Conservation (phyloP, 2,797 vertebrate species). For the Sternotherus odoratus region DNA sequence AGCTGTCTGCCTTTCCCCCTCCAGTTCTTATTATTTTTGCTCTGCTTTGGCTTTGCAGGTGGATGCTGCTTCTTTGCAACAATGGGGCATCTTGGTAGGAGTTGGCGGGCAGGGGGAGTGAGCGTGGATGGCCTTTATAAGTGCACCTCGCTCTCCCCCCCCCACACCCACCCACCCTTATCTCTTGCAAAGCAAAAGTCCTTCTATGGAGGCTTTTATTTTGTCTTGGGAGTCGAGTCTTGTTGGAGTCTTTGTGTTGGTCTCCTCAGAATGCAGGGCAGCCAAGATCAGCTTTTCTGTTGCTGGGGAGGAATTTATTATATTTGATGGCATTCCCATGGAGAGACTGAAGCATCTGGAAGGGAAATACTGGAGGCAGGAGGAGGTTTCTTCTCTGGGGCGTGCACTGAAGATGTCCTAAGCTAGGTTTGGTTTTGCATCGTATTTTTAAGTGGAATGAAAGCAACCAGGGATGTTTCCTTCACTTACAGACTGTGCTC, state of each 20-base stretch:
- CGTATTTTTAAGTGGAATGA: neutral
- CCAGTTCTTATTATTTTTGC: slow-evolving; percentile 27
- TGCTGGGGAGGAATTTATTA: neutral
- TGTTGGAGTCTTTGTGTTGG: neutral
- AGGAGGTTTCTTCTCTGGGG: neutral
- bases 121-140: neutral
- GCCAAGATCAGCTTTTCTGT: neutral
- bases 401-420: neutral
- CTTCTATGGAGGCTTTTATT: neutral
- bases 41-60: slow-evolving; percentile 40
- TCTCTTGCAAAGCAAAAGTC: neutral
- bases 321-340: neutral
- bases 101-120: neutral
- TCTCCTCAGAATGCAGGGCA: neutral
- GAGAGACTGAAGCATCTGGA: neutral
- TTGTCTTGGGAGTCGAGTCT: accelerated
- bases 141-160: neutral
- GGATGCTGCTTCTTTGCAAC: slow-evolving; percentile 30
- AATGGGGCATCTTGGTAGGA: slow-evolving; percentile 42
- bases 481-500: neutral
- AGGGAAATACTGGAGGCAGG: neutral
- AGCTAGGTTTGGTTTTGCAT: neutral
- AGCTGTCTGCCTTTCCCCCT: slow-evolving; percentile 4
- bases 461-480: neutral
- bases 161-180: neutral